Base-by-base conservation (phyloP, 2,113 vertebrate species). In the Perca schrenkii region DNA sequence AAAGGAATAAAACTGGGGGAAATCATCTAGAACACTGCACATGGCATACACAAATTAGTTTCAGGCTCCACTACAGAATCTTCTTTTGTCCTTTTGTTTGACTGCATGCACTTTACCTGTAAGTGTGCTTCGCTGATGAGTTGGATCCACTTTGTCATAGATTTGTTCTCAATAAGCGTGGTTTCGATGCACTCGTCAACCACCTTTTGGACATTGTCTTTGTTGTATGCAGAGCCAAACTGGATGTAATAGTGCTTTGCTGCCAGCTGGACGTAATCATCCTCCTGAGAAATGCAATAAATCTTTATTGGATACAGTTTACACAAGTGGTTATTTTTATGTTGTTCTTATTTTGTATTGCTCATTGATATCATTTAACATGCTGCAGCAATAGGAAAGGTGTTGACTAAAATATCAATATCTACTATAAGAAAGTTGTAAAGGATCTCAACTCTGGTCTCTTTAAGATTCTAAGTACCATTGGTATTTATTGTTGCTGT, bases 181-280 rank as follows among this genome's bases (percentile, higher is more conserved):
- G 90, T 89, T 79, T 95, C 79, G 72, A 99, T 92, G 64, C 96
- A 97, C 56, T 96, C 94, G 21, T 94, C 91, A 43, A 99, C 95
- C 70, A 96, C 95, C 53, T 85, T 94, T 84, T 83, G 91, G n/a
- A 96, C 61, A 0, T 93, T 92, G 14, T 95, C 90, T 12, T 21
- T 70, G 70, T 56, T 86, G 47, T 79, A 78, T 0, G 88, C 88
- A 3, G 95, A 89, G 2, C 97, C 96, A 57, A 95, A 96, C 60
- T 90, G 84, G 83, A 97, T 91, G 12, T 96, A 97, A 83, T 97
- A 97, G 85, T 97, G 96, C 91, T 88, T 95, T 11, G 95, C 96
- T 67, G 96, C 96, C 62, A 99, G 84, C 61, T 96, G 92, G 77
- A 98, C 93, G 46, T 97, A 95, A 8, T 97, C 96, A 60, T 98